Conservation (phyloP, 1,140 invertebrate species). For the Drosophila sp. region DNA sequence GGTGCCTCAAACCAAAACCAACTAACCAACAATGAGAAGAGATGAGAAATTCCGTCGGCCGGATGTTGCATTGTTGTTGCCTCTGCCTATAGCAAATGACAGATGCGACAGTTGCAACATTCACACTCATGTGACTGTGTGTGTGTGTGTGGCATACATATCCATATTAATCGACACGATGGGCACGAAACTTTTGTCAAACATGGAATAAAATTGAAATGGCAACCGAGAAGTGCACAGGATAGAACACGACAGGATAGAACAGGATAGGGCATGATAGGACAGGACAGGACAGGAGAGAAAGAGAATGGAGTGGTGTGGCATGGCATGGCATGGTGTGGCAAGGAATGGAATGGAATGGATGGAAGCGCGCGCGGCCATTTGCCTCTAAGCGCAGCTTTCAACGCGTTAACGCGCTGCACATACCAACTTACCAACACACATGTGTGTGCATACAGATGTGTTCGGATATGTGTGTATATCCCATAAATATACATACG, state of each 20-base stretch:
- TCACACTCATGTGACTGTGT: not conserved
- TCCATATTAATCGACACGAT: constrained; percentile 25
- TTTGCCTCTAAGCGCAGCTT: constrained; percentile 25
- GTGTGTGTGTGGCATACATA: constrained; percentile 2
- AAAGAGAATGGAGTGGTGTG: not conserved
- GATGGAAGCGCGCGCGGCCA: constrained; percentile 11
- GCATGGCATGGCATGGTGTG: not conserved
- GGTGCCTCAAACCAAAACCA: not conserved
- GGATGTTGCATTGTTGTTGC: constrained; percentile 15
- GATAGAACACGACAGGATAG: not conserved
- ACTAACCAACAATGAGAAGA: constrained; percentile 2
- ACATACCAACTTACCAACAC: constrained; percentile 9
- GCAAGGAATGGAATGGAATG: not conserved
- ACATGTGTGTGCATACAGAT: constrained; percentile 2
- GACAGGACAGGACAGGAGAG: not conserved
- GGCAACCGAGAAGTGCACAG: constrained; percentile 3
- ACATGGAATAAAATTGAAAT: constrained; percentile 10
- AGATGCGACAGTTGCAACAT: constrained; percentile 20
- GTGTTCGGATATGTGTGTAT: not conserved
- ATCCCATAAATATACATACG: not conserved
- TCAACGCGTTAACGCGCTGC: constrained; percentile 19
- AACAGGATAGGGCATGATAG: not conserved
- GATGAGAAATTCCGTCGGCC: constrained; percentile 14
- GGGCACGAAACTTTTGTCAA: constrained; percentile 15
- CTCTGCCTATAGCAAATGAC: constrained; percentile 9